Evolutionary conservation across 2,113 vertebrate genomes (phyloP).

Genomic region (Tupaia chinensis): DNA sequence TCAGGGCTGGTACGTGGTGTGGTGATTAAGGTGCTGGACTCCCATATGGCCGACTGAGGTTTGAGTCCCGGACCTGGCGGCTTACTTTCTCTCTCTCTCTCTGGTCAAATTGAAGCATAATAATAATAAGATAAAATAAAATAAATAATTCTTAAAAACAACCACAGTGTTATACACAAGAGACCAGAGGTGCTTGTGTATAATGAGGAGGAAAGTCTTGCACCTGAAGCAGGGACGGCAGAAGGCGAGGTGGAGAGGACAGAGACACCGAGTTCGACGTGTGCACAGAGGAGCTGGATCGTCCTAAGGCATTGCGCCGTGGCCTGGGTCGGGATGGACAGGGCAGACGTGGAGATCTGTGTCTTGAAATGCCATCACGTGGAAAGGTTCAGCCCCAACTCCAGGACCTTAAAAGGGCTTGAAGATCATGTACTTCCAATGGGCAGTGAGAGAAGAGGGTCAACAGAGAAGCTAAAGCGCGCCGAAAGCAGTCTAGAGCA

Average conservation of each 20-base stretch:
- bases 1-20: too few species aligned
- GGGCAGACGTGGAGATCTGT: accelerated
- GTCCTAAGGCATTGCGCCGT: too few species aligned
- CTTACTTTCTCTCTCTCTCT: too few species aligned
- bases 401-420: background rate
- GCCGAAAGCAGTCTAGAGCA: background rate
- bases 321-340: accelerated
- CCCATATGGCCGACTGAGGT: too few species aligned
- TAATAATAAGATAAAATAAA: too few species aligned
- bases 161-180: background rate
- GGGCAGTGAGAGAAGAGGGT: background rate
- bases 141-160: too few species aligned
- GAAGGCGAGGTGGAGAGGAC: background rate
- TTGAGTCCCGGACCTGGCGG: too few species aligned
- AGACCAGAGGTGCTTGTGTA: background rate
- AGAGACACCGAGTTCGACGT: accelerated
- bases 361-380: accelerated
- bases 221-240: background rate
- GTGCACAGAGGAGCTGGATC: accelerated
- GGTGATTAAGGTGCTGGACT: too few species aligned
- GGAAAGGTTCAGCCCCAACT: background rate
- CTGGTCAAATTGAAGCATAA: too few species aligned
- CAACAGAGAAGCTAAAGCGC: background rate
- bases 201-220: background rate
- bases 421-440: background rate